phyloP scores from a whole-genome alignment of 2,797 vertebrate genomes.

The Numenius phaeopus region DNA sequence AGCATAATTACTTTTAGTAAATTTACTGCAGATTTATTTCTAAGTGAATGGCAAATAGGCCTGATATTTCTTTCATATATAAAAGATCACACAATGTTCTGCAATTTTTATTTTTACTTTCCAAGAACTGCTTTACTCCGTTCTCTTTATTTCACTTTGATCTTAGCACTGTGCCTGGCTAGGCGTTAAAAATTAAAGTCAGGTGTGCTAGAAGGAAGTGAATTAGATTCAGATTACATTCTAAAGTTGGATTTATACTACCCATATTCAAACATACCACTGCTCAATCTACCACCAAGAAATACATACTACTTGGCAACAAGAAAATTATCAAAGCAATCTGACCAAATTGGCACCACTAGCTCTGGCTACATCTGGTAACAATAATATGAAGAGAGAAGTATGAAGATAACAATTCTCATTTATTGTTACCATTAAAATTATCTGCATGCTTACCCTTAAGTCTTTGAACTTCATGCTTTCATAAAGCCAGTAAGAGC shows the following conservation, averaged over 20 bases:
- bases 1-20: background rate
- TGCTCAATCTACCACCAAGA: constrained; percentile 50
- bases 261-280: constrained; percentile 33
- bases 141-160: constrained; percentile 45
- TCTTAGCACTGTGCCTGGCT: constrained; percentile 20
- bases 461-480: constrained; percentile 32
- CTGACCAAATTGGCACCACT: constrained; percentile 57
- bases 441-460: constrained; percentile 22
- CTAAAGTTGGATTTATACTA: constrained; percentile 30
- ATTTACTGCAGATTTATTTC: constrained; percentile 26
- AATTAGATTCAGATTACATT: constrained; percentile 64
- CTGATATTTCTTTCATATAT: background rate
- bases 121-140: constrained; percentile 10
- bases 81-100: constrained; percentile 1
- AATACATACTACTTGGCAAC: constrained; percentile 53
- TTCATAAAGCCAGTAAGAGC: constrained; percentile 30
- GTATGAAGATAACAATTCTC: constrained; percentile 56
- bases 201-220: constrained; percentile 59
- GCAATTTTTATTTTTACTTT: constrained; percentile 47
- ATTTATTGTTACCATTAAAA: constrained; percentile 63
- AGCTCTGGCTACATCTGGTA: constrained; percentile 44
- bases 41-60: constrained; percentile 9
- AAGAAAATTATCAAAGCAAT: constrained; percentile 64
- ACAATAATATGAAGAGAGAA: constrained; percentile 42
- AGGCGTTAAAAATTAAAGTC: constrained; percentile 64